Base-by-base conservation (phyloP, 2,113 vertebrate species). In the Tachuris rubrigastra region DNA sequence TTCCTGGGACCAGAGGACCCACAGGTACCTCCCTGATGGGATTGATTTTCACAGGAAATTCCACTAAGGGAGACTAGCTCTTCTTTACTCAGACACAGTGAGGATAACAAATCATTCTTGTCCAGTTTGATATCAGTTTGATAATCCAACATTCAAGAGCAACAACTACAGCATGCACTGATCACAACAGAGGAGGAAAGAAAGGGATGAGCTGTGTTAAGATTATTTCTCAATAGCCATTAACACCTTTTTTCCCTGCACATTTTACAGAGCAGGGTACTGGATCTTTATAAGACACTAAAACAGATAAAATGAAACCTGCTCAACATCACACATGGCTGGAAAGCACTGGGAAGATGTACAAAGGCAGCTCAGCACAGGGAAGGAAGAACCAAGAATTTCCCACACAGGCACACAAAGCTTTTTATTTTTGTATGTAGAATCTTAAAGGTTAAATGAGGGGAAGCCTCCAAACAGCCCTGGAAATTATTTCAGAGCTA, bases 401-500 rank as follows among this genome's bases (percentile, higher is more conserved):
- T 68, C 41, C 9, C 44, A 60, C 44, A 44, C 1, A 6, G 5
- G 30, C 16, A 47, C 5, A 56, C 17, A 23, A 66, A 62, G 63
- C 6, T 33, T 39, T 53, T 28, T 56, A 25, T 65, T 42, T 58
- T 58, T 3, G 41, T 42, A 56, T 71, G 67, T 12, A 82, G 35
- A 67, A 67, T 79, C 46, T 42, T n/a, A n/a, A 72, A 91, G 69
- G 85, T 89, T 73, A 96, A 96, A 94, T 60, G 89, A 90, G 95
- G 53, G 42, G 59, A 97, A 92, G 76, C 55, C 82, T 95, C 93
- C 77, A 63, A 86, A 59, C 20, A 93, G 83, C 31, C 88, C 93
- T 79, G 81, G 69, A 37, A 97, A 96, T 95, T 90, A 95, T 96
- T 95, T 97, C 92, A 76, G 72, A 96, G 53, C 95, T 93, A 96